phyloP scores from a whole-genome alignment of 1,140 invertebrate species.

The Sitophilus oryzae region DNA sequence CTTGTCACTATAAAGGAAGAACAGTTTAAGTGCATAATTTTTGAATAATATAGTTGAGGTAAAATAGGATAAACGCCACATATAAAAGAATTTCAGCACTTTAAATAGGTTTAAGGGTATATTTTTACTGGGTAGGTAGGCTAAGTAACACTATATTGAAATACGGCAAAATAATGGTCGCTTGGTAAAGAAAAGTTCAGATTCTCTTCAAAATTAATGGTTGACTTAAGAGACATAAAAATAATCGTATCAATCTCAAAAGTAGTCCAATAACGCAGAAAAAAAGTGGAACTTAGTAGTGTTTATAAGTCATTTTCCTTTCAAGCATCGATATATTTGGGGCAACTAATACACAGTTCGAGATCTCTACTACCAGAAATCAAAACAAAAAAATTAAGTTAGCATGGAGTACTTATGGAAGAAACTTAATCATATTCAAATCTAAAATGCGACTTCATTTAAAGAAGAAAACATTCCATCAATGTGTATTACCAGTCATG shows the following conservation, averaged over 20 bases:
- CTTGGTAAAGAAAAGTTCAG: constrained; percentile 1
- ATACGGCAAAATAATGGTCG: constrained; percentile 5
- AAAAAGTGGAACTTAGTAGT: constrained; percentile 2
- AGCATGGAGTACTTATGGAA: too few species aligned
- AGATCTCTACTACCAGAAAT: too few species aligned
- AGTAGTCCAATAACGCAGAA: constrained; percentile 4
- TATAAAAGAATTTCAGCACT: too few species aligned
- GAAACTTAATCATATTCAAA: too few species aligned
- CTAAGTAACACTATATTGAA: constrained; percentile 2
- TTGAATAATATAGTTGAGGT: neutral
- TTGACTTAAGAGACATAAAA: constrained; percentile 3
- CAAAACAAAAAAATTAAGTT: too few species aligned
- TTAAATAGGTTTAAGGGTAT: too few species aligned
- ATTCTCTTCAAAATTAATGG: neutral
- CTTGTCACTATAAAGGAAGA: neutral
- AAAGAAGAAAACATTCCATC: too few species aligned
- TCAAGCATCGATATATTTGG: constrained; percentile 5
- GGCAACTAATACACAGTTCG: too few species aligned
- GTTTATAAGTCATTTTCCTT: constrained; percentile 3
- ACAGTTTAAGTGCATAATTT: constrained; percentile 1
- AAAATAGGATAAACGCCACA: constrained; percentile 3
- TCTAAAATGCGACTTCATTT: too few species aligned
- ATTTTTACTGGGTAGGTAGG: neutral
- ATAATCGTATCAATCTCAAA: constrained; percentile 1
- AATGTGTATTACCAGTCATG: too few species aligned